Conservation (phyloP, 1,140 invertebrate genomes). For the Platorchestia sp. region DNA sequence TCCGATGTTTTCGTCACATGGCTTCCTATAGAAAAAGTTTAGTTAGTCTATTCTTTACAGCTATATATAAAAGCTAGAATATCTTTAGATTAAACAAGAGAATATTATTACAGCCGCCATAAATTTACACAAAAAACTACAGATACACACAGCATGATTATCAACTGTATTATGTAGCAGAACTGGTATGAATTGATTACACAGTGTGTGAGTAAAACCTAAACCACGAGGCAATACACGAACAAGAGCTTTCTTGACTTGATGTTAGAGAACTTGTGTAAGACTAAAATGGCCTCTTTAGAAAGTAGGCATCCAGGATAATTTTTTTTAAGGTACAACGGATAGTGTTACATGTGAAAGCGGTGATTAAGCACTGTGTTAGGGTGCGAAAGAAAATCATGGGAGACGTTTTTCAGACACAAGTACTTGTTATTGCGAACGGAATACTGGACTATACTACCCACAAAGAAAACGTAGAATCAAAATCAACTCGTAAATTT, state of each 20-base stretch:
- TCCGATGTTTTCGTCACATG: slow-evolving; percentile 31
- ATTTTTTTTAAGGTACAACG: not conserved
- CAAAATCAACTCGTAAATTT: not conserved
- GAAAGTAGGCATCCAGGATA: not conserved
- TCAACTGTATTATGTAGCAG: slow-evolving; percentile 3
- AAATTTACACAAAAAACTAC: slow-evolving; percentile 41
- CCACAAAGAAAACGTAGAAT: not conserved
- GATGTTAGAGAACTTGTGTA: not conserved
- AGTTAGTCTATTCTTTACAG: slow-evolving; percentile 44
- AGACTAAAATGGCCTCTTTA: not conserved
- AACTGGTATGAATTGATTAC: not conserved
- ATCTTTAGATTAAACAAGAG: slow-evolving; percentile 53
- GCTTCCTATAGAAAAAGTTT: slow-evolving; percentile 54
- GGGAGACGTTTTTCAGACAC: not conserved
- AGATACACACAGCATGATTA: slow-evolving; percentile 47
- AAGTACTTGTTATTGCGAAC: not conserved
- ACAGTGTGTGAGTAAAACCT: not conserved
- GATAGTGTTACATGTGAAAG: not conserved
- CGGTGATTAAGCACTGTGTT: not conserved
- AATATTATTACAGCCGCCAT: slow-evolving; percentile 52
- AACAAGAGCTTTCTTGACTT: not conserved
- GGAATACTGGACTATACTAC: not conserved
- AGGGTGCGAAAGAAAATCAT: not conserved
- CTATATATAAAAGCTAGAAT: slow-evolving; percentile 54
- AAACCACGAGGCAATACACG: not conserved